Evolutionary conservation across 2,113 vertebrate species (phyloP), one percentile per base, ranked within the genome.

Genomic region (Stercorarius parasiticus): DNA sequence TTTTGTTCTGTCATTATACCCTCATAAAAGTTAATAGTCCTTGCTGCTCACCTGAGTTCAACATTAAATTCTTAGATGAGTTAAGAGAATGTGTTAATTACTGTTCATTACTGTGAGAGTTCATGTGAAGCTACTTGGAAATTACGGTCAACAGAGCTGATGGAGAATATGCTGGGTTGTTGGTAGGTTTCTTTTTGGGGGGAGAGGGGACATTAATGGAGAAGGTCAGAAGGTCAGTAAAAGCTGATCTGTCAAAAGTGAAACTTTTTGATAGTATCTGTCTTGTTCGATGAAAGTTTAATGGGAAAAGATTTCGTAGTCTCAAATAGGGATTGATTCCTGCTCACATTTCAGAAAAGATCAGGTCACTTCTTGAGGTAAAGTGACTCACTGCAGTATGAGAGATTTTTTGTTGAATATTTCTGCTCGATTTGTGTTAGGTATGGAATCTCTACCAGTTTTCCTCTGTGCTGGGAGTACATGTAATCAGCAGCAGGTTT

Each of bases 71-170:
- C 93, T 78, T 97, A 97, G 95, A 91, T 36, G 34, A 91, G 93
- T 97, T 96, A 93, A 95, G 95, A 97, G 84, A 96, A 87, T 70
- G 59, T 93, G 87, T 98, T 98, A 97, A 98, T 98, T 98, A 97
- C 45, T 83, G 64, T 82, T 91, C 87, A 96, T 89, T 94, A 96
- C 49, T 27, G 18, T 88, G 87, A 94, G 86, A 95, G 83, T 87
- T 97, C 91, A 87, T 91, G 70, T 91, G 90, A 84, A 96, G 61
- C 70, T 94, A 72, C 52, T 79, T 69, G 91, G 62, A 92, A 90
- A 95, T 94, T 82, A 40, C 32, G 86, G 21, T 40, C 81, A 93
- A 59, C 52, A 80, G 47, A 92, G 40, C 43, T 80, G 82, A 90
- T 78, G 64, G 53, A 81, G 15, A 78, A 77, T 73, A 22, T 21